phyloP scores from a whole-genome alignment of 2,113 vertebrate genomes.

The Xiphophorus maculatus region DNA sequence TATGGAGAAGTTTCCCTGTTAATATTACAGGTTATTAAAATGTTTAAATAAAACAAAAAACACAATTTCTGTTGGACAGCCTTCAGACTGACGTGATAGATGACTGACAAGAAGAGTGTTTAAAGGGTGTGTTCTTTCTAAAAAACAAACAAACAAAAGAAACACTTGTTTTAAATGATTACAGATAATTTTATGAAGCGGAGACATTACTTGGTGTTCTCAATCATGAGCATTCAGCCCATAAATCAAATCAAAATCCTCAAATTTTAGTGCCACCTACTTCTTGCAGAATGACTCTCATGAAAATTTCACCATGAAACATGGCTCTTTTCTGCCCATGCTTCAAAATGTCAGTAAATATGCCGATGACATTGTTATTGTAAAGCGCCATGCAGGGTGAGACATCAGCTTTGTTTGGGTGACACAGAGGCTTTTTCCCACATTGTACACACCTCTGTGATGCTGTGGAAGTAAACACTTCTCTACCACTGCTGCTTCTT shows the following conservation, averaged over 20 bases:
- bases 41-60: neutral
- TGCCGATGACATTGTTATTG: neutral
- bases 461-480: neutral
- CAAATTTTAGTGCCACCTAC: neutral
- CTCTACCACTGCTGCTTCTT: neutral
- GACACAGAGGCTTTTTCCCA: neutral
- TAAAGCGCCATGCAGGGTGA: neutral
- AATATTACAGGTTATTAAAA: neutral
- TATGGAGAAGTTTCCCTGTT: neutral
- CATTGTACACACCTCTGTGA: neutral
- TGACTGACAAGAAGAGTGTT: neutral
- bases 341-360: neutral
- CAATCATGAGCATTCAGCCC: neutral
- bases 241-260: neutral
- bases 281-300: neutral
- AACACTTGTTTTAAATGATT: neutral
- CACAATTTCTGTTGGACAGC: neutral
- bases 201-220: neutral
- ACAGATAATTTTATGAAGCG: neutral
- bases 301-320: neutral
- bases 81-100: neutral
- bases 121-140: no score
- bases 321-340: neutral
- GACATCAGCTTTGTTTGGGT: neutral
- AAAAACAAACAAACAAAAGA: neutral